phyloP scores from a whole-genome alignment of 2,888 invertebrate genomes.

The Drosophila mulleri region DNA sequence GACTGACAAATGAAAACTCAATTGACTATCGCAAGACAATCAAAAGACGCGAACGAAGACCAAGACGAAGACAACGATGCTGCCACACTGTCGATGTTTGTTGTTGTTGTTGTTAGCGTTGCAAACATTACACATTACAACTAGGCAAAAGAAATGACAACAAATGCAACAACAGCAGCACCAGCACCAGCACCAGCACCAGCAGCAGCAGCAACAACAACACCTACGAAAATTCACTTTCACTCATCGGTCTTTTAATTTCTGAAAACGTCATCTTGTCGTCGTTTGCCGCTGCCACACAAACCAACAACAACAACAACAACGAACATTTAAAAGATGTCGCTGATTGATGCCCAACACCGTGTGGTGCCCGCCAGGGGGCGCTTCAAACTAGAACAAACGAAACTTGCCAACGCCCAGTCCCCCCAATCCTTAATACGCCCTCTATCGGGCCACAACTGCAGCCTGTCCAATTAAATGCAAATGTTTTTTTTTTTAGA shows the following conservation, averaged over 20 bases:
- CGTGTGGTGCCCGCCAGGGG: constrained; percentile 35
- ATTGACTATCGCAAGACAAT: constrained; percentile 79
- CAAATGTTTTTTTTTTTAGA: constrained; percentile 78
- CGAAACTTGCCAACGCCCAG: constrained; percentile 64
- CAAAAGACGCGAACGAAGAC: constrained; percentile 66
- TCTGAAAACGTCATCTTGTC: constrained; percentile 77
- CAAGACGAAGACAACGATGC: constrained; percentile 47
- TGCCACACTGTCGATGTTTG: constrained; percentile 35
- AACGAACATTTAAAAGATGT: constrained; percentile 60
- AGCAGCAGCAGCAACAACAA: constrained; percentile 49
- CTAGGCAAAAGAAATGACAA: constrained; percentile 74
- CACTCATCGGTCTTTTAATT: constrained; percentile 76
- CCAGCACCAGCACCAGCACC: constrained; percentile 36
- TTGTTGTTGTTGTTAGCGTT: constrained; percentile 45
- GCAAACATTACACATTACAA: constrained; percentile 74
- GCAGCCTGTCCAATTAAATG: constrained; percentile 74
- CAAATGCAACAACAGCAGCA: constrained; percentile 55
- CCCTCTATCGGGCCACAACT: constrained; percentile 4
- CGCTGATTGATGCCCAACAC: constrained; percentile 66
- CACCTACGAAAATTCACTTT: constrained; percentile 74
- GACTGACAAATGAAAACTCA: constrained; percentile 81
- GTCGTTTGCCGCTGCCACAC: constrained; percentile 48
- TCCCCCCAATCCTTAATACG: constrained; percentile 3
- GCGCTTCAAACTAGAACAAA: constrained; percentile 75
- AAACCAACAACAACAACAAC: constrained; percentile 32